These are phyloP conservation scores for Megalopta genalis DNA, from an alignment of 1,140 invertebrate genomes.

Conservation along the genomic window DNA sequence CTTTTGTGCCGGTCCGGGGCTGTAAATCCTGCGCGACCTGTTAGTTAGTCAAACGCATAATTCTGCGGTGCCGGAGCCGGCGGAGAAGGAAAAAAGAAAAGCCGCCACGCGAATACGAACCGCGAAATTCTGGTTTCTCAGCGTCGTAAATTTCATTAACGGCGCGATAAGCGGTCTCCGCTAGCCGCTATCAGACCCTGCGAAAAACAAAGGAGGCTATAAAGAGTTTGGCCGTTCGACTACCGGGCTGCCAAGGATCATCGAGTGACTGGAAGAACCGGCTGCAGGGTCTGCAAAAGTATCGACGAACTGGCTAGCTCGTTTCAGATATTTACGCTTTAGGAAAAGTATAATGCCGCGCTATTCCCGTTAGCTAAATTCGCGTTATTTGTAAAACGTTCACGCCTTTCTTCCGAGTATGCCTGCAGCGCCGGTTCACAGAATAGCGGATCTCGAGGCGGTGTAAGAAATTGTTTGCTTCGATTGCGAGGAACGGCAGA, in stretches of 20 bases:
- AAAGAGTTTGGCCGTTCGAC: conserved; percentile 19
- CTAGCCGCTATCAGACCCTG: conserved; percentile 31
- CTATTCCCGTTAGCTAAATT: too few relatives aligned
- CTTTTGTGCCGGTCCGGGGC: conserved; percentile 32
- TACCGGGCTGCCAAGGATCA: conserved; percentile 13
- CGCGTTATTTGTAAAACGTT: too few relatives aligned
- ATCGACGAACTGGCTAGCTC: too few relatives aligned
- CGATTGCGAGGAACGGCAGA: too few relatives aligned
- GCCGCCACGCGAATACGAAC: background rate
- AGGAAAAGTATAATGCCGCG: too few relatives aligned
- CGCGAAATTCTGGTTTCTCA: conserved; percentile 27
- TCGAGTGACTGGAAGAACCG: background rate
- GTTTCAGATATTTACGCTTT: too few relatives aligned
- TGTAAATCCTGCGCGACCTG: conserved; percentile 49
- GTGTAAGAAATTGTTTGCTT: too few relatives aligned
- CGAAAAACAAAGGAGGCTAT: conserved; percentile 36
- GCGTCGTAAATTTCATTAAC: conserved; percentile 49
- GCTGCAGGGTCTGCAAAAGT: background rate
- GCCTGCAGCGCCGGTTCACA: too few relatives aligned
- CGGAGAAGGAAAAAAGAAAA: background rate
- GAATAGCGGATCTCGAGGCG: too few relatives aligned
- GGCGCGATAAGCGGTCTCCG: conserved; percentile 37
- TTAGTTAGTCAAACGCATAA: conserved; percentile 52
- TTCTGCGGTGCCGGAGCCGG: conserved; percentile 12
- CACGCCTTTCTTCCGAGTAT: too few relatives aligned